Base-by-base conservation (phyloP, 2,797 vertebrate genomes). In the Cyclura pinguis region DNA sequence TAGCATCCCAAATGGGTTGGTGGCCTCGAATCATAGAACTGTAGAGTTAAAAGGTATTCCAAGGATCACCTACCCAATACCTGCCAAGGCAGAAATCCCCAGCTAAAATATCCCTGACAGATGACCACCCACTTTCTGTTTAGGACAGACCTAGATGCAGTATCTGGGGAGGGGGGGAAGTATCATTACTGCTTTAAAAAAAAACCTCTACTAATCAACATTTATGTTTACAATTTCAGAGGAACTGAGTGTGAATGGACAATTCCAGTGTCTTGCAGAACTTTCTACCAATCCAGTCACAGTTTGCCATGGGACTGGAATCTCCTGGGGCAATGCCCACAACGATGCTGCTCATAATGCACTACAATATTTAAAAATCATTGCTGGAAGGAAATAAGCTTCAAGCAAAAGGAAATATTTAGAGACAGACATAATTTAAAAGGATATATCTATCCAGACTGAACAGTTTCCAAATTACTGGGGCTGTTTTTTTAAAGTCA, bases 281-380 rank as follows among this genome's bases (percentile, higher is more conserved):
- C 91, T 98, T 88, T 98, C 98, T 95, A 98, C 97, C 64, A 95
- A 95, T 35, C 98, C 98, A 0, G 96, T 98, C 90, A 98, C 97
- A 0, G 97, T 98, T 85, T 98, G 98, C 87, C 98, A 98, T 0
- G 97, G 98, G 92, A 97, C 98, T 0, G 98, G 98, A 52, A 97
- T 98, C 89, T 98, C 98, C 92, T 98, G 97, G 55, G 95, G 97
- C 95, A 98, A 97, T 14, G 98, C 97, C 0, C 96, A 98, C 93
- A 98, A 98, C 47, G 97, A 98, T 4, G 98, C 98, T 0, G 98
- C 98, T 13, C 98, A 99, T 96, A 98, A 96, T 77, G 98, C 98
- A 16, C 96, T 98, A 13, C 97, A 98, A 92, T 98, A 98, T 95
- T 96, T 98, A 96, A 98, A 98, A 95, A 98, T 98, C 92, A 96